phyloP scores from a whole-genome alignment of 2,113 vertebrate genomes.

The Epinephelus fuscoguttatus region DNA sequence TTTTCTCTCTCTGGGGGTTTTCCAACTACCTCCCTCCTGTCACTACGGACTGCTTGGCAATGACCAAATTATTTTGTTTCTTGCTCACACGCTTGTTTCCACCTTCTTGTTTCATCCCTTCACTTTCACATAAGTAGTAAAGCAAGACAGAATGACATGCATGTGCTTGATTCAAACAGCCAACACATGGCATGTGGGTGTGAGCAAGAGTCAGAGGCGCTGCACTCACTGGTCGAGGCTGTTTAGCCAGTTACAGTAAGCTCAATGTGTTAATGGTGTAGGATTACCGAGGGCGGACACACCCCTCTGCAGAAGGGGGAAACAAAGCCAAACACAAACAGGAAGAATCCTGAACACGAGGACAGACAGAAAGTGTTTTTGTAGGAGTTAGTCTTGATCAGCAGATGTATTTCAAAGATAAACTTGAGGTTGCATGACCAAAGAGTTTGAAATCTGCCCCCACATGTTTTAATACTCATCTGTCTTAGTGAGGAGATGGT shows the following conservation, averaged over 20 bases:
- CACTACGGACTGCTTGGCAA: slow-evolving; percentile 13
- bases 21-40: slow-evolving; percentile 28
- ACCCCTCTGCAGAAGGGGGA: slow-evolving; percentile 78
- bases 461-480: slow-evolving; percentile 8
- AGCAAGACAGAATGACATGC: slow-evolving; percentile 28
- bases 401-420: slow-evolving; percentile 35
- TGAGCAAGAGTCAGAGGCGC: slow-evolving; percentile 51
- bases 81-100: slow-evolving; percentile 37
- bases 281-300: slow-evolving; percentile 89
- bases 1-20: slow-evolving; percentile 28
- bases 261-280: slow-evolving; percentile 87
- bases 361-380: slow-evolving; percentile 11
- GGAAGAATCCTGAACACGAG: slow-evolving; percentile 48
- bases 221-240: slow-evolving; percentile 86
- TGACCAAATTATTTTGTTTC: slow-evolving; percentile 23
- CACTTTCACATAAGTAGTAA: neutral
- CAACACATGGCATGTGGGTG: slow-evolving; percentile 65
- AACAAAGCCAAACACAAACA: slow-evolving; percentile 75
- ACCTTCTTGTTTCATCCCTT: slow-evolving; percentile 12
- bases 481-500: neutral
- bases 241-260: slow-evolving; percentile 89
- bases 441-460: neutral
- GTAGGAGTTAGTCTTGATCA: slow-evolving; percentile 14
- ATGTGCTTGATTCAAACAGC: slow-evolving; percentile 55
- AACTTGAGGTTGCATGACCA: neutral